Percentiles rank a stretch among this genome's conserved stretches.
phyloP scores from a whole-genome alignment of 2,888 invertebrate species.

The Lissonota sp. region DNA sequence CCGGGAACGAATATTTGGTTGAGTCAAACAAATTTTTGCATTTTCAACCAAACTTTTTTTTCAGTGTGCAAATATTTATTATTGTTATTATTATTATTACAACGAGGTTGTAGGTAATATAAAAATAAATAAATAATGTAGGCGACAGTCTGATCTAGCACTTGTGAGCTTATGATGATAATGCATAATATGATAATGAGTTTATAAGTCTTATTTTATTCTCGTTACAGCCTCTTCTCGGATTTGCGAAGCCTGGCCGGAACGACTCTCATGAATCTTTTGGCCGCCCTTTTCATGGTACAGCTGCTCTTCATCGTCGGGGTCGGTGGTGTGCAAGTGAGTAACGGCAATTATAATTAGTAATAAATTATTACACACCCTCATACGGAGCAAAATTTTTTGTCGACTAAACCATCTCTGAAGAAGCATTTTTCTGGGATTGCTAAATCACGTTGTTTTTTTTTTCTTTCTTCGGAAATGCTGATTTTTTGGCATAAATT shows the following conservation, averaged over 20 bases:
- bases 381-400: not conserved
- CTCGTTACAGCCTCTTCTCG: constrained; percentile 87
- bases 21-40: too few species aligned
- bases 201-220: constrained; percentile 53
- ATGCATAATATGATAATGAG: too few species aligned
- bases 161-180: too few species aligned
- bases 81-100: not conserved
- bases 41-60: too few species aligned
- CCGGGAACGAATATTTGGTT: too few species aligned
- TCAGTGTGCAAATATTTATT: too few species aligned
- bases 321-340: constrained; percentile 88
- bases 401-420: too few species aligned
- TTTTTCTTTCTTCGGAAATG: too few species aligned
- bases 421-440: too few species aligned
- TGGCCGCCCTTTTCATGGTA: constrained; percentile 88
- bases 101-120: not conserved
- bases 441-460: too few species aligned
- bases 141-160: not conserved
- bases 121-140: not conserved
- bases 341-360: constrained; percentile 59
- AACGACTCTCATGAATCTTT: constrained; percentile 88
- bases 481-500: too few species aligned
- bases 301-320: constrained; percentile 89
- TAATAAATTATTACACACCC: not conserved
- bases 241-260: constrained; percentile 88